phyloP scores from a whole-genome alignment of 2,797 vertebrate species.

The Ctenochaetus hawaiiensis region DNA sequence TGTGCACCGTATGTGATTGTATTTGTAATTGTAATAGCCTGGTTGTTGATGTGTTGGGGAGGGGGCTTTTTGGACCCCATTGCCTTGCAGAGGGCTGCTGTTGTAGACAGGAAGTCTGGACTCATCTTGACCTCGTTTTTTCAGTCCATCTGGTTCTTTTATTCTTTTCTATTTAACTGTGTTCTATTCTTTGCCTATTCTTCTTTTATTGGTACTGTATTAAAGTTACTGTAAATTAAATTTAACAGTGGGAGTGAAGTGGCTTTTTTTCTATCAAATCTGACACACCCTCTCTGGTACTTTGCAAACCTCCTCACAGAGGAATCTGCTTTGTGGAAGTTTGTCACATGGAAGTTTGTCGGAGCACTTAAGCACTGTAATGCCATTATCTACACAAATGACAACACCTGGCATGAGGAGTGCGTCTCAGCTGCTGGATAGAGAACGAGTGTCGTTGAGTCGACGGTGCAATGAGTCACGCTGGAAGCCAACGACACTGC shows the following conservation, averaged over 20 bases:
- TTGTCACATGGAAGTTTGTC: constrained; percentile 42
- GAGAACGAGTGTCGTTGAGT: constrained; percentile 30
- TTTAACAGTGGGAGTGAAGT: constrained; percentile 17
- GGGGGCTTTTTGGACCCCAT: too few species aligned
- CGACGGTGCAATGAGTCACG: constrained; percentile 58
- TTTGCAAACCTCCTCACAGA: constrained; percentile 8
- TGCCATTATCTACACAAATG: constrained; percentile 51
- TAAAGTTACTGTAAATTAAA: constrained; percentile 31
- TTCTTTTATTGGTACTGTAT: constrained; percentile 11
- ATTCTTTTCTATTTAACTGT: background rate
- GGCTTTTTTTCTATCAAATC: constrained; percentile 21
- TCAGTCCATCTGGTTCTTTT: background rate
- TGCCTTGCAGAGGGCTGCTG: too few species aligned
- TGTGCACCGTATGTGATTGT: too few species aligned
- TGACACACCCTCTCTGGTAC: constrained; percentile 21
- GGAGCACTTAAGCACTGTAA: constrained; percentile 45
- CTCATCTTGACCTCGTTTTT: background rate
- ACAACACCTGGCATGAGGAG: constrained; percentile 59
- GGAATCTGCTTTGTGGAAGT: constrained; percentile 40
- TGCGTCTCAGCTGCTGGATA: constrained; percentile 48
- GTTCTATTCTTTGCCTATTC: constrained; percentile 2
- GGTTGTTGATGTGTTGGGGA: too few species aligned
- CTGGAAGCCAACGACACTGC: constrained; percentile 42
- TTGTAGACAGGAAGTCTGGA: background rate
- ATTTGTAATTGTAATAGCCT: too few species aligned